These are phyloP conservation scores for Caenorhabditis macrosperma DNA, from an alignment of 2,888 invertebrate genomes.

Conservation along the genomic window DNA sequence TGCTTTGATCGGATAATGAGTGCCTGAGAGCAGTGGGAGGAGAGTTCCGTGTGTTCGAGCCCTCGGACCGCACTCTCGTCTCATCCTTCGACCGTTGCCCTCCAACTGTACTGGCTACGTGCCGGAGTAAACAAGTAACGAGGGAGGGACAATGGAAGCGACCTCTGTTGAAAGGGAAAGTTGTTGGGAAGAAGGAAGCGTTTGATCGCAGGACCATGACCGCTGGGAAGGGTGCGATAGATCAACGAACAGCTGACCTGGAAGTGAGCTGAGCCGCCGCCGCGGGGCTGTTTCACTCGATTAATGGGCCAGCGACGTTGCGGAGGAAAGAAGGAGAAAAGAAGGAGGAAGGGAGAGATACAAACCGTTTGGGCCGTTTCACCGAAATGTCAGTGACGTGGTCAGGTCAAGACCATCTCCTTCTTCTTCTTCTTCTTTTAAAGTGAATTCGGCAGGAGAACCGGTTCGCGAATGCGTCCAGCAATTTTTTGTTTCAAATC, in stretches of 20 bases:
- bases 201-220: not conserved
- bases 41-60: no score
- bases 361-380: no score
- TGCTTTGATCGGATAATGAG: no score
- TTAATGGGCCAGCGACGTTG: slow-evolving; percentile 6
- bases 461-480: no score
- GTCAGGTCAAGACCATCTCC: no score
- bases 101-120: not conserved
- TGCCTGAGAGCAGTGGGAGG: no score
- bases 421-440: no score
- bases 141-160: not conserved
- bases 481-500: no score
- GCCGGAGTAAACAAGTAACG: not conserved
- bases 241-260: slow-evolving; percentile 49
- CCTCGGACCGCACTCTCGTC: no score
- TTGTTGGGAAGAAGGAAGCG: not conserved
- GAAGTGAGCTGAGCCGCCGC: slow-evolving; percentile 18
- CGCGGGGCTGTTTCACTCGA: not conserved
- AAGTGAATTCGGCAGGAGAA: no score
- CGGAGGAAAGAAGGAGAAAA: not conserved
- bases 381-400: no score
- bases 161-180: not conserved
- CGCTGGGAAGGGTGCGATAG: slow-evolving; percentile 6
- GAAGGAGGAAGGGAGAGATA: not conserved
- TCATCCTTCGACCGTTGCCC: not conserved